phyloP scores from a whole-genome alignment of 2,113 vertebrate species.

The Cyanocitta stelleri region DNA sequence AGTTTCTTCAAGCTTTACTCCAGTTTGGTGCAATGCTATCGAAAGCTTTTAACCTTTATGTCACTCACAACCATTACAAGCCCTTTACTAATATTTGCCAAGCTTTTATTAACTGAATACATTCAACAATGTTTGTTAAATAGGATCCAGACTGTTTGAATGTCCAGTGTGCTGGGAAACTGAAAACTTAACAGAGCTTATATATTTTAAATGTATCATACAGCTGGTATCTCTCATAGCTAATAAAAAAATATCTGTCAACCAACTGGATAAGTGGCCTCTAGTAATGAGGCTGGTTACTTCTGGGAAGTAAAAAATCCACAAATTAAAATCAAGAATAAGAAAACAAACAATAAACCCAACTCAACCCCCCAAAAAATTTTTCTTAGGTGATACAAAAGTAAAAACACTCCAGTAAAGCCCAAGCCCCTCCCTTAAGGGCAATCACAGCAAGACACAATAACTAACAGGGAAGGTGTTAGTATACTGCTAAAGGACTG shows the following conservation, averaged over 20 bases:
- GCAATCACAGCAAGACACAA: neutral
- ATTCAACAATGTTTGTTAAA: slow-evolving; percentile 39
- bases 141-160: neutral
- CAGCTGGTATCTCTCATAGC: neutral
- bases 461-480: neutral
- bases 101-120: slow-evolving; percentile 52
- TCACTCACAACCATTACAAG: slow-evolving; percentile 34
- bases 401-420: neutral
- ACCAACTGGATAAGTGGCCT: neutral
- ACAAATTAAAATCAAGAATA: neutral
- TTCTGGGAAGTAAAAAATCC: neutral
- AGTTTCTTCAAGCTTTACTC: neutral
- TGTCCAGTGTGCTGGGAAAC: neutral
- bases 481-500: neutral
- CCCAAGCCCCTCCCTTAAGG: neutral
- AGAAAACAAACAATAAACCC: neutral
- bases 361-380: neutral
- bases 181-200: neutral
- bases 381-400: neutral
- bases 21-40: neutral
- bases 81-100: slow-evolving; percentile 61
- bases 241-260: neutral
- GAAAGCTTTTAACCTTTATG: slow-evolving; percentile 42
- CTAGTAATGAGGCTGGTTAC: neutral
- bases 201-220: neutral